Evolutionary conservation across 2,888 invertebrate species (phyloP), one percentile per base, ranked within the genome.

Genomic region (Acanthosepion esculentum): DNA sequence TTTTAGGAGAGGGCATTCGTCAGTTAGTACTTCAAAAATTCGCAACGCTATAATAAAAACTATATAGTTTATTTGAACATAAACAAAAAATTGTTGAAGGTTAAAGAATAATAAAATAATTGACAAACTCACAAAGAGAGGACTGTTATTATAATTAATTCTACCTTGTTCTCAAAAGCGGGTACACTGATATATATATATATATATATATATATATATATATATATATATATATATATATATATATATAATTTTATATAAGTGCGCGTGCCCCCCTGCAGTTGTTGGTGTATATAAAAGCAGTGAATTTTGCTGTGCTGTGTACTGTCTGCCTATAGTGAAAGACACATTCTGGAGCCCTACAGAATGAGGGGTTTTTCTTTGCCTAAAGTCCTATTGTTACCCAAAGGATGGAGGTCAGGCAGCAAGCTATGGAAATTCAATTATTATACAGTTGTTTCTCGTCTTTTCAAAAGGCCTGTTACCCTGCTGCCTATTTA

Each of bases 331-430:
- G 78, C n/a, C 78, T 33, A 33, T n/a, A 78, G 95, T 96, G 95
- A 95, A 95, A 96, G 95, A 95, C 96, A 96, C 95, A 96, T 95
- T 96, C 96, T 95, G 95, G 96, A 96, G 95, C 95, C 96, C 96
- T 96, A 96, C 96, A 95, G 95, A 95, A 96, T 95, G 95, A 96
- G 95, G 96, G 59, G 4, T 59, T 20, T 33, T 23, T 78, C 33
- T 12, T 23, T 15, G 15, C 10, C 78, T 18, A 12, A 3, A 33
- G n/a, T 33, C n/a, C 15, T 78, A 33, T n/a, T 78, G n/a, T 33
- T 33, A n/a, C n/a, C 78, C 78, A n/a, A 78, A 78, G 78, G n/a
- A 78, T 78, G 78, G n/a, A 78, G 96, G 96, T 96, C 96, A 96
- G 29, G 29, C 95, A 95, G 95, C 95, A 94, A 64, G 93, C 95